Conservation (phyloP, 2,888 invertebrate species). For the Eulithis prunata region DNA sequence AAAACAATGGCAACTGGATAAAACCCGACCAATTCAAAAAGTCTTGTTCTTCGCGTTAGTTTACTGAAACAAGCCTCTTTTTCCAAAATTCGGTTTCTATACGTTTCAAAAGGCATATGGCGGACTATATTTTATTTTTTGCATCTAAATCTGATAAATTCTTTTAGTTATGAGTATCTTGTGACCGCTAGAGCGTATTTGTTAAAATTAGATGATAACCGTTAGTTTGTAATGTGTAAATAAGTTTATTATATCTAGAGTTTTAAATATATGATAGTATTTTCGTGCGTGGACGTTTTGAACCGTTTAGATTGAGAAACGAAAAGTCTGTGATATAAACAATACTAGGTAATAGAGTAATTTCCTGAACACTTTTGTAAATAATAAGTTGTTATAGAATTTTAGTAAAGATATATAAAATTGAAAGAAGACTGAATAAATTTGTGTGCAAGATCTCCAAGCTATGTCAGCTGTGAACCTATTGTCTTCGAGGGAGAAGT, state of each 20-base stretch:
- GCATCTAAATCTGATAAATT: conserved; percentile 84
- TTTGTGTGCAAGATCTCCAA: conserved; percentile 71
- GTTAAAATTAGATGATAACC: conserved; percentile 82
- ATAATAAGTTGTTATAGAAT: conserved; percentile 81
- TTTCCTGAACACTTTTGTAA: conserved; percentile 82
- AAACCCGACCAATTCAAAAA: conserved; percentile 59
- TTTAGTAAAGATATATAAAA: conserved; percentile 77
- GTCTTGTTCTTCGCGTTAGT: conserved; percentile 9
- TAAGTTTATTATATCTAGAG: conserved; percentile 82
- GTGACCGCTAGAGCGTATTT: conserved; percentile 83
- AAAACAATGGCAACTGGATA: conserved; percentile 74
- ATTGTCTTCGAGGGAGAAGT: conserved; percentile 81
- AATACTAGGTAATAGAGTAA: conserved; percentile 82
- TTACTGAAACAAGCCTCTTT: background rate
- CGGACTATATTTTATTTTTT: conserved; percentile 84
- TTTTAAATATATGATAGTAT: conserved; percentile 83
- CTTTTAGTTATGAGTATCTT: conserved; percentile 84
- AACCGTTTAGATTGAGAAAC: conserved; percentile 84
- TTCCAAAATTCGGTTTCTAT: conserved; percentile 52
- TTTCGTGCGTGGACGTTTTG: conserved; percentile 85
- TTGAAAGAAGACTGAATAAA: conserved; percentile 82
- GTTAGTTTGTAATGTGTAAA: conserved; percentile 83
- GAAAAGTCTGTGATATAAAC: conserved; percentile 87
- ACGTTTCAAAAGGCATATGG: conserved; percentile 84
- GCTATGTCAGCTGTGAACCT: conserved; percentile 83